A percentile compares a stretch with the other conserved stretches of the same genome.
Conservation (phyloP, 2,113 vertebrate genomes). For the Petrocephalus zakoni region DNA sequence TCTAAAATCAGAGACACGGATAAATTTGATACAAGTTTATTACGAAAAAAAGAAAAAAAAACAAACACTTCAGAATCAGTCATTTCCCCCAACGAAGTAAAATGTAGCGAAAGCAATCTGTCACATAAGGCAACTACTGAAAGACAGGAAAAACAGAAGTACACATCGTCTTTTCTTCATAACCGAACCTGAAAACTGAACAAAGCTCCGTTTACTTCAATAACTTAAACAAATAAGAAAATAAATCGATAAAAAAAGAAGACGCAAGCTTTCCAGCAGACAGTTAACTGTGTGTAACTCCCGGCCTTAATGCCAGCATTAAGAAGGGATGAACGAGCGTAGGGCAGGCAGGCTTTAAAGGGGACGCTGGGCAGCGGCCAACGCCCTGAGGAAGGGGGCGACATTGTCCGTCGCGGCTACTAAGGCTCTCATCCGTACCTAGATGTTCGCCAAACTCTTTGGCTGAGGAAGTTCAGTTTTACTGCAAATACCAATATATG, state of each 20-base stretch:
- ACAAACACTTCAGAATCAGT: constrained; percentile 66
- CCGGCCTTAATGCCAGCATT: constrained; percentile 93
- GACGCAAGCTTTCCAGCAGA: constrained; percentile 58
- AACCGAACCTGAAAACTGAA: constrained; percentile 62
- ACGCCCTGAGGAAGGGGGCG: not conserved
- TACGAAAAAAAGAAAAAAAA: constrained; percentile 71
- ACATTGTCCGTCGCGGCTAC: not conserved
- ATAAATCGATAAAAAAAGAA: constrained; percentile 43
- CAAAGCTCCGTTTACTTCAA: constrained; percentile 67
- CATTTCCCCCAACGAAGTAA: constrained; percentile 37
- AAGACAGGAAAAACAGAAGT: constrained; percentile 56
- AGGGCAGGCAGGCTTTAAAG: constrained; percentile 27
- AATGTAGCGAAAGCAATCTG: constrained; percentile 69
- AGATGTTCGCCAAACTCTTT: constrained; percentile 10
- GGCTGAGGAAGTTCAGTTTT: not conserved
- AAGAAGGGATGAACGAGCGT: constrained; percentile 57
- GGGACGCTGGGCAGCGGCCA: not conserved
- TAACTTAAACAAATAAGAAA: constrained; percentile 76
- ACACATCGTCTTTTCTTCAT: constrained; percentile 75
- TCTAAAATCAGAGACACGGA: constrained; percentile 15
- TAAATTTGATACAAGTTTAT: constrained; percentile 73
- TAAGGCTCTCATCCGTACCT: not conserved
- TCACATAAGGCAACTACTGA: constrained; percentile 69
- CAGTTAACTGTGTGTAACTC: constrained; percentile 49
- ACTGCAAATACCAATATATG: not conserved